Evolutionary conservation across 2,888 invertebrate species (phyloP), one percentile per base, ranked within the genome.

Genomic region (Dynastes tityus): DNA sequence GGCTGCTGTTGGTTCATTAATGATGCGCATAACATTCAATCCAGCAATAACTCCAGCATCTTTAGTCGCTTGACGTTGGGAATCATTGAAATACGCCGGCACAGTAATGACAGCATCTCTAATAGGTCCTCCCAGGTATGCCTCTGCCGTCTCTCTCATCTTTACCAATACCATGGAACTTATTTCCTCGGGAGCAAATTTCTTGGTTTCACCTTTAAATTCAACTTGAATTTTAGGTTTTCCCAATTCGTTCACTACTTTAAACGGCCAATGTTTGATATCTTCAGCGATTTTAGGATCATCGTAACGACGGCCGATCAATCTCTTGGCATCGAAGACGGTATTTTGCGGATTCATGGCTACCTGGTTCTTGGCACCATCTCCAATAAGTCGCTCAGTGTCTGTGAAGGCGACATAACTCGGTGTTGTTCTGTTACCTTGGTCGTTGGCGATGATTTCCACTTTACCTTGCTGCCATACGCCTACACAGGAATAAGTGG

Each of bases 401-500:
- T 93, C 93, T 9, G 89, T 93, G 87, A 94, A 94, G 22, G 93
- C 94, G 77, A 94, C 94, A 86, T 93, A 94, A 68, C 93, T 93
- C 27, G 94, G 94, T 79, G 94, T 94, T 11, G 94, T 94, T 83
- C 94, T 88, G 90, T 94, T 94, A 81, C 94, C 94, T 86, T 91
- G 91, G 87, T 91, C 91, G 87, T 92, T 91, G 82, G 91, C 91
- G 87, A 94, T 94, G 87, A 94, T 94, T 87, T 94, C 94, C 85
- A 94, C 94, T 85, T 93, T 93, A 78, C 94, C 94, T 83, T 94
- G 92, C 85, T 95, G 94, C 92, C 94, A 96, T n/a, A 95, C 95
- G 84, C 95, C 95, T 67, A 96, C 95, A 86, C 95, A 95, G 51
- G 95, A 96, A 88, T 95, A 96, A 6, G 96, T 97, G 53, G 96